phyloP scores from a whole-genome alignment of 2,113 vertebrate species.

The Panthera leo region DNA sequence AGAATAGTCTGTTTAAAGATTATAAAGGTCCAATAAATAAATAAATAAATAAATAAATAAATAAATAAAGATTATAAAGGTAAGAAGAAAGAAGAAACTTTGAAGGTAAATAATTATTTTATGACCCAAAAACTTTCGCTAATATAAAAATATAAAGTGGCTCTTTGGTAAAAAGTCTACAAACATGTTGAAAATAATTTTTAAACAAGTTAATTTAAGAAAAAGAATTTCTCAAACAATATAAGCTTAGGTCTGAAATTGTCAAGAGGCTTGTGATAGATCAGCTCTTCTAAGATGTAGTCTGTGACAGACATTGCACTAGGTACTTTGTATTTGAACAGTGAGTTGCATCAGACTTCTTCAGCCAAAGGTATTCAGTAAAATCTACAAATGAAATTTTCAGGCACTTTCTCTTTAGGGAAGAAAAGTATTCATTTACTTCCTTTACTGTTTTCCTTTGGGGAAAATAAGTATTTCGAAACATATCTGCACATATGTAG shows the following conservation, averaged over 20 bases:
- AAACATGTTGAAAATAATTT: constrained; percentile 23
- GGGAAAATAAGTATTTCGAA: constrained; percentile 29
- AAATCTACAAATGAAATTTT: not conserved
- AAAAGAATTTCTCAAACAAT: not conserved
- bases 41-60: too few relatives aligned
- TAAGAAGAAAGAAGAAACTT: constrained; percentile 23
- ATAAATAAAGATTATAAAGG: too few relatives aligned
- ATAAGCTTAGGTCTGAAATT: not conserved
- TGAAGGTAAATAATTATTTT: constrained; percentile 42
- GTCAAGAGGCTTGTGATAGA: not conserved
- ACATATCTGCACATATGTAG: not conserved
- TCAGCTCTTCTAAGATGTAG: not conserved
- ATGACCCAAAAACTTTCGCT: not conserved
- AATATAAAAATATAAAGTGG: constrained; percentile 23
- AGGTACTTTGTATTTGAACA: not conserved
- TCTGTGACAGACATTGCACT: not conserved
- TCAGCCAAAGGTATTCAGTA: constrained; percentile 27
- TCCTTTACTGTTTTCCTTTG: not conserved
- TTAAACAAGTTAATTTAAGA: constrained; percentile 10
- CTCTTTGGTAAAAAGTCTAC: not conserved
- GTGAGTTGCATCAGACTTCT: not conserved
- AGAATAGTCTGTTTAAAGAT: constrained; percentile 36
- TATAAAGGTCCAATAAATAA: not conserved
- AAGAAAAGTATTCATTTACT: not conserved
- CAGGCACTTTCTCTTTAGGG: not conserved